Conservation (phyloP, 2,797 vertebrate genomes). For the Helarctos malayanus region DNA sequence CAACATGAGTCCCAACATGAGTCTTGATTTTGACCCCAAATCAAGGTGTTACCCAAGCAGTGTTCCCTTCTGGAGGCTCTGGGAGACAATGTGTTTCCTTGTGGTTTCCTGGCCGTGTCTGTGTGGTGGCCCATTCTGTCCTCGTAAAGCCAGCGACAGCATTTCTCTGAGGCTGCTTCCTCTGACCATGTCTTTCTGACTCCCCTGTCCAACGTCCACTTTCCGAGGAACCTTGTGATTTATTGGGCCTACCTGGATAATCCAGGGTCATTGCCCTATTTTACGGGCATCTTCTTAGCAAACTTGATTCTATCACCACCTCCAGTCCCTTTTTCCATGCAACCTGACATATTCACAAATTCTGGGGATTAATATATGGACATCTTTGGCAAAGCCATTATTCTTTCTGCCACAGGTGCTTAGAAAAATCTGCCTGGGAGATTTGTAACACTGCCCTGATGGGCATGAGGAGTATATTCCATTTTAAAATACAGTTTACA, state of each 20-base stretch:
- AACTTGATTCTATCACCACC: background rate
- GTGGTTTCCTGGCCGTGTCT: background rate
- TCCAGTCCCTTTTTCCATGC: background rate
- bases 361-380: background rate
- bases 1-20: background rate
- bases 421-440: background rate
- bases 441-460: background rate
- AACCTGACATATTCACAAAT: background rate
- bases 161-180: background rate
- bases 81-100: background rate
- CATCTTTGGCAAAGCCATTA: background rate
- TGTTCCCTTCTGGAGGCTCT: background rate
- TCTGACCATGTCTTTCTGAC: rapidly evolving
- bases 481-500: background rate
- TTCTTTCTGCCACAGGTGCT: background rate
- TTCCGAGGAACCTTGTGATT: background rate
- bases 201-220: background rate
- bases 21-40: background rate
- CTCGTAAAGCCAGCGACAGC: background rate
- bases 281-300: background rate
- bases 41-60: background rate
- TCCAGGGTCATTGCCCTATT: background rate
- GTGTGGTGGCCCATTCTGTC: background rate
- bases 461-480: background rate
- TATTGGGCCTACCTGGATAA: background rate